Evolutionary conservation across 2,113 vertebrate species (phyloP).

Genomic region (Pipa parva): DNA sequence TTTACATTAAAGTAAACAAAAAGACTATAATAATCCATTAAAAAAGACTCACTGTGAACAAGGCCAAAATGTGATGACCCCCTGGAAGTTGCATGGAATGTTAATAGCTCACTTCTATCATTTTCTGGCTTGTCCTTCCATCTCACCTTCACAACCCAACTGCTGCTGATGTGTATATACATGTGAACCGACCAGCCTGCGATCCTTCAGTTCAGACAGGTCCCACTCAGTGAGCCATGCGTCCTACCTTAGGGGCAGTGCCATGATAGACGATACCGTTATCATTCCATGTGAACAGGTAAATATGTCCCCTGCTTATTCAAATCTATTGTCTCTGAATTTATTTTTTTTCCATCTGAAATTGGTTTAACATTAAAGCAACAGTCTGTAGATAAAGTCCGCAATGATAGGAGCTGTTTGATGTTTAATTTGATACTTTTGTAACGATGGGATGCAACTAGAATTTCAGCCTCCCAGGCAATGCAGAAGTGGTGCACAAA

Average conservation of each 20-base stretch:
- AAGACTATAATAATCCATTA: too few relatives aligned
- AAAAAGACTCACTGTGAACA: too few relatives aligned
- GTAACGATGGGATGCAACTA: too few relatives aligned
- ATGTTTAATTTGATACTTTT: too few relatives aligned
- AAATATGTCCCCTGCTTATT: slow-evolving; percentile 22
- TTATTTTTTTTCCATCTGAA: too few relatives aligned
- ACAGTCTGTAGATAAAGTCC: too few relatives aligned
- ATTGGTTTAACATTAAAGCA: too few relatives aligned
- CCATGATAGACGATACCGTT: slow-evolving; percentile 81
- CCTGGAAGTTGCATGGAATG: slow-evolving; percentile 67
- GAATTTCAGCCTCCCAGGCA: too few relatives aligned
- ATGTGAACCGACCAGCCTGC: slow-evolving; percentile 70
- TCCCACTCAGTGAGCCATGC: slow-evolving; percentile 86
- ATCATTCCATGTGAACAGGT: slow-evolving; percentile 82
- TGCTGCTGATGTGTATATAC: slow-evolving; percentile 59
- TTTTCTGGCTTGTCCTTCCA: slow-evolving; percentile 58
- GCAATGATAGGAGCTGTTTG: too few relatives aligned
- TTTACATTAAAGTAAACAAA: too few relatives aligned
- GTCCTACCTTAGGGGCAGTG: slow-evolving; percentile 80
- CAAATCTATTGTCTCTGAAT: too few relatives aligned
- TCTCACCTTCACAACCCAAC: slow-evolving; percentile 56
- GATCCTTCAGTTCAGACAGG: slow-evolving; percentile 88
- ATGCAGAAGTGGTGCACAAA: too few relatives aligned
- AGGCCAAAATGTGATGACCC: slow-evolving; percentile 37
- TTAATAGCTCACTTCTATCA: slow-evolving; percentile 69